A percentile compares a stretch with the other conserved stretches of the same genome.
These are phyloP conservation scores for Tetraodon nigroviridis DNA, from an alignment of 2,113 vertebrate genomes.

Conservation along the genomic window DNA sequence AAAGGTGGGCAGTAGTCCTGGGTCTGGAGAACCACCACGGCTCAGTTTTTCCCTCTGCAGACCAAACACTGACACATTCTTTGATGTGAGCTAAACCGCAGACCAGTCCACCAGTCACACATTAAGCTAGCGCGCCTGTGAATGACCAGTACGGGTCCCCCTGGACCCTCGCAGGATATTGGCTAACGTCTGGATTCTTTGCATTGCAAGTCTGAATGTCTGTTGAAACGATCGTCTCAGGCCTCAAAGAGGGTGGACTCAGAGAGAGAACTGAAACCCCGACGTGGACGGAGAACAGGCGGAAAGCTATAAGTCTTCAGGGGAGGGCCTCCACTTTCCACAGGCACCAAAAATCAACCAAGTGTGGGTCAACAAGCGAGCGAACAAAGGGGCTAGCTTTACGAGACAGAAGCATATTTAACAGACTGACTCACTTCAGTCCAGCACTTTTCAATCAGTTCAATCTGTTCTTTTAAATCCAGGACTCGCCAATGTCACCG, in stretches of 20 bases:
- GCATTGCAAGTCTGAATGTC: conserved; percentile 35
- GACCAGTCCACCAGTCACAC: conserved; percentile 8
- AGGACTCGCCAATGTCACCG: neutral
- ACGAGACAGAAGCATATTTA: neutral
- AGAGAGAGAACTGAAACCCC: conserved; percentile 30
- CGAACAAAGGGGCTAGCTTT: conserved; percentile 2
- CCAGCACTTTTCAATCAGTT: too few relatives aligned
- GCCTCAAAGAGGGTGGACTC: conserved; percentile 36
- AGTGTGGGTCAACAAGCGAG: neutral
- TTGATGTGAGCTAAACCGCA: conserved; percentile 17
- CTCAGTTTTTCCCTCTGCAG: too few relatives aligned
- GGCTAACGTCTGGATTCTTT: conserved; percentile 68
- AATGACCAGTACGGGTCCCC: conserved; percentile 31
- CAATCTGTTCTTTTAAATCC: too few relatives aligned
- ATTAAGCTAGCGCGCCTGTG: conserved; percentile 22
- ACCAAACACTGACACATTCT: conserved; percentile 7
- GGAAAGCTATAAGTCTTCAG: conserved; percentile 26
- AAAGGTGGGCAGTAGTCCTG: too few relatives aligned
- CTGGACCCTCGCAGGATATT: conserved; percentile 49
- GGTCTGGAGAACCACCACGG: too few relatives aligned
- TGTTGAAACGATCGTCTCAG: conserved; percentile 53
- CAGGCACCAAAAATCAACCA: conserved; percentile 17
- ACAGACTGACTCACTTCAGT: too few relatives aligned
- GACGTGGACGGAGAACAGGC: conserved; percentile 16
- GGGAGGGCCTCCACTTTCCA: conserved; percentile 11